Base-by-base conservation (phyloP, 2,888 invertebrate species). In the Drosophila kanekoi region DNA sequence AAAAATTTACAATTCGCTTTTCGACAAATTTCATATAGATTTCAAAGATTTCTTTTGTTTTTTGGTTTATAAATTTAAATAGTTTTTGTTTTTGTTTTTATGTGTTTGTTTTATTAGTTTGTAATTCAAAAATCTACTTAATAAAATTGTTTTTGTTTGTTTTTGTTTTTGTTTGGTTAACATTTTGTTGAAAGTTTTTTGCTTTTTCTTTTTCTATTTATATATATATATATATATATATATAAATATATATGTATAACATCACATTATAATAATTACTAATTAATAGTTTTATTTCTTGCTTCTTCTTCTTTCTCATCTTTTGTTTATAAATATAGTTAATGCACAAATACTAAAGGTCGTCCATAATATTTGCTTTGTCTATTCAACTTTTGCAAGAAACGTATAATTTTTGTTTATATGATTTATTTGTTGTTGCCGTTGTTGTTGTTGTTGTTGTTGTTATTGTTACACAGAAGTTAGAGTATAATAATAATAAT, bases 251-350 rank as follows among this genome's bases (percentile, higher is more conserved):
- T 77, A 62, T 74, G 57, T 76, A 41, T 90, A 90, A 90, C 90
- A 90, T 90, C 90, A 90, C 90, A 90, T 91, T 91, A 91, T 88
- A 89, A 89, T 88, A 89, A 87, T 88, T 88, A 87, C 84, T 88
- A 85, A 75, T 88, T 73, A 87, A 78, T 87, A 87, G 73, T 77
- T 74, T 72, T 72, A 61, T 58, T 59, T 67, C 1, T 53, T 60
- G 52, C 28, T 54, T 58, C 18, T 18, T 18, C 18, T 18, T 18
- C 18, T 18, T 18, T 2, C 2, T 18, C 18, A 1, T 63, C 32
- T 18, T 53, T 43, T 43, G 47, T 51, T 78, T 58, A 72, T 84
- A 72, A 84, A 68, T 81, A 68, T 78, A 67, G 74, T 63, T 62
- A 73, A 79, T 79, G 72, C 74, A 73, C 72, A 81, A 85, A 72